Conservation (phyloP, 2,797 vertebrate genomes). For the Cetoscarus ocellatus region DNA sequence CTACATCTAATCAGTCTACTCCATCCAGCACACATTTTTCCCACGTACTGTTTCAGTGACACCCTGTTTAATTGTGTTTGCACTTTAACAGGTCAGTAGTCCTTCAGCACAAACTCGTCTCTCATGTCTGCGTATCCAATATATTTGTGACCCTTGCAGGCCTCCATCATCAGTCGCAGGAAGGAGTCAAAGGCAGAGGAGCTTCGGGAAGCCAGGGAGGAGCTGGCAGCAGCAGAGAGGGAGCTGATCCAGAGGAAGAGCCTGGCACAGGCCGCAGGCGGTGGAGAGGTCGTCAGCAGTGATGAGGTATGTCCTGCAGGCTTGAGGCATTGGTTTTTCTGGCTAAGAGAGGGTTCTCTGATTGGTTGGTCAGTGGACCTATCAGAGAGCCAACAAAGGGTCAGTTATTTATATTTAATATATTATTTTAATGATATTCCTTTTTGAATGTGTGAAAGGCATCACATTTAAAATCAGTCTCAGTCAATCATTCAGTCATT, state of each 20-base stretch:
- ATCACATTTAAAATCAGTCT: too few species aligned
- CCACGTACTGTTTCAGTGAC: too few species aligned
- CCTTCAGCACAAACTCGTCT: background rate
- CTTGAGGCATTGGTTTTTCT: too few species aligned
- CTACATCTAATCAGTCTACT: too few species aligned
- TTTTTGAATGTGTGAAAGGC: too few species aligned
- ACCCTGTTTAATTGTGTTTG: background rate
- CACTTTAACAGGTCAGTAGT: background rate
- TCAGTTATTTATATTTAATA: too few species aligned
- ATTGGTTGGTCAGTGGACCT: too few species aligned
- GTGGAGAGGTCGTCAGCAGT: constrained; percentile 87
- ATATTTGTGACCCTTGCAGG: constrained; percentile 78
- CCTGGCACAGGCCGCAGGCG: constrained; percentile 84
- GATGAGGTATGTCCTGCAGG: constrained; percentile 88
- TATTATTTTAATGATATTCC: too few species aligned
- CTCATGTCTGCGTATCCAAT: constrained; percentile 31
- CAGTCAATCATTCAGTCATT: too few species aligned
- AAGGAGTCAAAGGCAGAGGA: constrained; percentile 96
- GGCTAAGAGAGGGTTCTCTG: too few species aligned
- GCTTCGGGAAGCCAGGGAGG: constrained; percentile 93
- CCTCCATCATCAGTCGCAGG: constrained; percentile 93
- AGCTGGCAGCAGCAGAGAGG: constrained; percentile 86
- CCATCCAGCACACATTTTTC: too few species aligned
- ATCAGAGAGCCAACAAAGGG: too few species aligned
- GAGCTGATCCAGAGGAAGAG: constrained; percentile 88